Evolutionary conservation across 2,113 vertebrate species (phyloP).

Genomic region (Tapirus terrestris): DNA sequence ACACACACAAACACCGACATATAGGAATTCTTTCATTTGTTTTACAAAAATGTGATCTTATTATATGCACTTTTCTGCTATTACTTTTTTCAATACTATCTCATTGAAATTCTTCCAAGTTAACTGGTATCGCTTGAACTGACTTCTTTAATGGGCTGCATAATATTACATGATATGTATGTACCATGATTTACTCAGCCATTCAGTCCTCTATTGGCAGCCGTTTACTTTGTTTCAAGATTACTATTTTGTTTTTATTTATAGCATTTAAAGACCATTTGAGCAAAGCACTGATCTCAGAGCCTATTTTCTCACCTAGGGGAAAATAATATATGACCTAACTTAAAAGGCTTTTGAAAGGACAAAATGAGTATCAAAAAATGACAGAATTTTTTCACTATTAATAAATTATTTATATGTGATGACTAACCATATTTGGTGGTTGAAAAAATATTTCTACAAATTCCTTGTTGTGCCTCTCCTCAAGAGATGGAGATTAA

Average conservation of each 20-base stretch:
- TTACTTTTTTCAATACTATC: not conserved
- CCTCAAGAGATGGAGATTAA: not conserved
- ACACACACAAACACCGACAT: not conserved
- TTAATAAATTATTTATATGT: not conserved
- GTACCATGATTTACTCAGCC: not conserved
- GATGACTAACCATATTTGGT: not conserved
- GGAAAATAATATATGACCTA: not conserved
- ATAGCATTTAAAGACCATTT: slow-evolving; percentile 12
- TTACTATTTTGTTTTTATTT: not conserved
- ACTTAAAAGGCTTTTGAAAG: not conserved
- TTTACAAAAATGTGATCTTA: not conserved
- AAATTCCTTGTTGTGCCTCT: not conserved
- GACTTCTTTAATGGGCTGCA: not conserved
- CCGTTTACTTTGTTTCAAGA: slow-evolving; percentile 19
- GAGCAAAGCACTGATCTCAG: not conserved
- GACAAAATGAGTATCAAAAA: not conserved
- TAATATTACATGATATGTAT: not conserved
- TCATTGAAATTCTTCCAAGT: not conserved
- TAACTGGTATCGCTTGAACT: not conserved
- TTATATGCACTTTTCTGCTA: not conserved
- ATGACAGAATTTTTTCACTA: not conserved
- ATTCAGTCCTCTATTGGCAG: not conserved
- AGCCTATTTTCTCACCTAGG: not conserved
- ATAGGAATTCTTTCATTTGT: not conserved
- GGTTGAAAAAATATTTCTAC: not conserved